Percentiles rank a stretch among this genome's conserved stretches.
Evolutionary conservation across 2,113 vertebrate genomes (phyloP).

Genomic region (Takifugu flavidus): DNA sequence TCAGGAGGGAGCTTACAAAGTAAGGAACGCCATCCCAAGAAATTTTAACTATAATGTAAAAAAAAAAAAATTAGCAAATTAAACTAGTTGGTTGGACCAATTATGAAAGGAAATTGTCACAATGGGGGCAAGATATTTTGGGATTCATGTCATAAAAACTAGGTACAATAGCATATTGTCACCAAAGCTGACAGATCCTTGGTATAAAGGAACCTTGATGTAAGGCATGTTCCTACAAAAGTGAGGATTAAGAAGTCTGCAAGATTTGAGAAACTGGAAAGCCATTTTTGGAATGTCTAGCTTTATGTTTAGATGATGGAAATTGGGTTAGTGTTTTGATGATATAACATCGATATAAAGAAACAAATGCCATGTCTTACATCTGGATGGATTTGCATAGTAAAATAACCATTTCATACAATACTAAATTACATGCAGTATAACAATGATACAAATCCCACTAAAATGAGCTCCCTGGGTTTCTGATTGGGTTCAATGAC

Average conservation of each 20-base stretch:
- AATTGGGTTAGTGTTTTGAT: slow-evolving; percentile 5
- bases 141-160: too few species aligned
- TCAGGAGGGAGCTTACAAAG: too few species aligned
- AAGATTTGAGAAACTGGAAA: not conserved
- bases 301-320: slow-evolving; percentile 8
- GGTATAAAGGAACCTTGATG: not conserved
- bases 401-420: slow-evolving; percentile 27
- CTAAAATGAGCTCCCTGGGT: not conserved
- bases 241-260: too few species aligned
- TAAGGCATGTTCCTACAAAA: slow-evolving; percentile 21
- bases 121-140: too few species aligned
- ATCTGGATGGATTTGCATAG: slow-evolving; percentile 48
- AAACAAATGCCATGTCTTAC: slow-evolving; percentile 11
- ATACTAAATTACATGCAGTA: slow-evolving; percentile 17
- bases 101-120: too few species aligned
- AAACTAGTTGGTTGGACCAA: too few species aligned
- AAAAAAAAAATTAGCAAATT: too few species aligned
- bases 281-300: slow-evolving; percentile 26
- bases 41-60: too few species aligned
- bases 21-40: too few species aligned
- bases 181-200: too few species aligned
- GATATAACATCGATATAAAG: slow-evolving; percentile 3
- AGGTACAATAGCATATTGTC: too few species aligned
- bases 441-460: not conserved
- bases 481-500: slow-evolving; percentile 12